Evolutionary conservation across 37 sponge, comb jelly and placozoan genomes (phyloP).

Genomic region (Hexactinellida sp.): DNA sequence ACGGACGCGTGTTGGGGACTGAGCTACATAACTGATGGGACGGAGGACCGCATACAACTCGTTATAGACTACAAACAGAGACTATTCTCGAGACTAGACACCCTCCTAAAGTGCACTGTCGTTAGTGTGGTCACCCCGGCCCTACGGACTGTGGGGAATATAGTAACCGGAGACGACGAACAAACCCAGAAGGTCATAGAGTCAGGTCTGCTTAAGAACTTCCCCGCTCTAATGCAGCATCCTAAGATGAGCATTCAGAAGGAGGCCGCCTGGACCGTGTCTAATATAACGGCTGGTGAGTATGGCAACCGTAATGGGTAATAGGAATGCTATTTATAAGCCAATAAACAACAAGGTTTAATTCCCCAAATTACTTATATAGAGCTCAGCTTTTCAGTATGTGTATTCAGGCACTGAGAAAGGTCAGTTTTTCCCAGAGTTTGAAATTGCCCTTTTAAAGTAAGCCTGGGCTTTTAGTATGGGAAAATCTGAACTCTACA

Average conservation of each 20-base stretch:
- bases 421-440: too few species aligned
- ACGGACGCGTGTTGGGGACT: slow-evolving; percentile 91
- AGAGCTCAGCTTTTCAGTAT: too few species aligned
- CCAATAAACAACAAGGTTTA: too few species aligned
- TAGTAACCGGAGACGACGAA: slow-evolving; percentile 84
- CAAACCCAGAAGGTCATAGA: slow-evolving; percentile 81
- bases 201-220: slow-evolving; percentile 35
- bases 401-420: too few species aligned
- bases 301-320: slow-evolving; percentile 59
- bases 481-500: too few species aligned
- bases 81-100: slow-evolving; percentile 33
- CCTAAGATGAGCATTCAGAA: slow-evolving; percentile 78
- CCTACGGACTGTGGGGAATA: slow-evolving; percentile 82
- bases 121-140: slow-evolving; percentile 44
- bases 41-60: slow-evolving; percentile 59
- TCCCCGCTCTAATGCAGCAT: slow-evolving; percentile 51
- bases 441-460: too few species aligned
- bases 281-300: slow-evolving; percentile 96
- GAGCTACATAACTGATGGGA: slow-evolving; percentile 77
- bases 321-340: background rate
- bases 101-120: slow-evolving; percentile 27
- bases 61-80: slow-evolving; percentile 38
- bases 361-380: too few species aligned
- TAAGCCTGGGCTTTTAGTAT: too few species aligned
- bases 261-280: slow-evolving; percentile 98